phyloP scores from a whole-genome alignment of 2,113 vertebrate species.

The Malaclemys terrapin region DNA sequence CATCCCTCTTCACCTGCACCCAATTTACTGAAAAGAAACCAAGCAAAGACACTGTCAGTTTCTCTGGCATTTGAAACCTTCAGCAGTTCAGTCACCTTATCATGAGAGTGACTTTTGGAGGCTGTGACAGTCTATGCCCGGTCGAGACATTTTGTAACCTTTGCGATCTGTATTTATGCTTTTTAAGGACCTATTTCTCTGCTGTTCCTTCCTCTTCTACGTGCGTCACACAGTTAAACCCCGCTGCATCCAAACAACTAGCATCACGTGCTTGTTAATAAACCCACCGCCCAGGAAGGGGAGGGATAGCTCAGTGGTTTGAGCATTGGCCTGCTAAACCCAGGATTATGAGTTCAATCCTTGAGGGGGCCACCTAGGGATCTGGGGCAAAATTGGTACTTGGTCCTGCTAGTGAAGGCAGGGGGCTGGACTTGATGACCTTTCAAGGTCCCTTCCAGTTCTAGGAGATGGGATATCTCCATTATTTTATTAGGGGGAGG shows the following conservation, averaged over 20 bases:
- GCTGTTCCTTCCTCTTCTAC: slow-evolving; percentile 5
- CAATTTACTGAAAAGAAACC: neutral
- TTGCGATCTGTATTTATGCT: neutral
- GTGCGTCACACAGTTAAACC: neutral
- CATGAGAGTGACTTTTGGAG: neutral
- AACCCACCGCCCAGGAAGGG: neutral
- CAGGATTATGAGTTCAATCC: too few relatives aligned
- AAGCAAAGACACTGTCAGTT: neutral
- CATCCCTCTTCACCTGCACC: neutral
- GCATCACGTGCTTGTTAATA: neutral
- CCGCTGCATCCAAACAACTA: neutral
- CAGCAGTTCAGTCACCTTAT: neutral
- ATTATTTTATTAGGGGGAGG: too few relatives aligned
- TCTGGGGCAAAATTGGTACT: too few relatives aligned
- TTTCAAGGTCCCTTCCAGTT: too few relatives aligned
- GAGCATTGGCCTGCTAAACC: too few relatives aligned
- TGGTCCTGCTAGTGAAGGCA: too few relatives aligned
- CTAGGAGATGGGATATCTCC: too few relatives aligned
- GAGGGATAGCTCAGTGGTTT: too few relatives aligned
- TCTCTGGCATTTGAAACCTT: neutral
- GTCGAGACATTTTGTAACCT: neutral
- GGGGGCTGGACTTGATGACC: too few relatives aligned
- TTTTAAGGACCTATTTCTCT: neutral
- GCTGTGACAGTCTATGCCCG: neutral
- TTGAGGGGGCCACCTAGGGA: too few relatives aligned